These are phyloP conservation scores for Macropus fuliginosus DNA, from an alignment of 2,797 vertebrate genomes.

Conservation along the genomic window DNA sequence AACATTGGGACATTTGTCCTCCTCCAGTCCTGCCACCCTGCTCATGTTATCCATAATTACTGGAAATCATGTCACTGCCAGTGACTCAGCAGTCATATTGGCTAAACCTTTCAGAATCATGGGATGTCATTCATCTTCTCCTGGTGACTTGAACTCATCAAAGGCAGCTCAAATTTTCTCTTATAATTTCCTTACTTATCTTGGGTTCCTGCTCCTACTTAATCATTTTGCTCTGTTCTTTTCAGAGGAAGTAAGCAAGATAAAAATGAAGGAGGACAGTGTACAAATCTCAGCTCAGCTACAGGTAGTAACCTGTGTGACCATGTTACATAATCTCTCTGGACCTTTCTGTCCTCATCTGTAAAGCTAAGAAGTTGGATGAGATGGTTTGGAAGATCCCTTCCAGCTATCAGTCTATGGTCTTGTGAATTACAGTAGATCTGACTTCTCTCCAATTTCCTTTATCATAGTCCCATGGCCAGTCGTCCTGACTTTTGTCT, in stretches of 20 bases:
- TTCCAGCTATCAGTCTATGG: not conserved
- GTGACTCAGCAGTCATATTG: not conserved
- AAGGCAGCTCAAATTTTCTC: not conserved
- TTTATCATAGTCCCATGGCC: not conserved
- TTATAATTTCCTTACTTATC: not conserved
- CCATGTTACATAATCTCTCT: not conserved
- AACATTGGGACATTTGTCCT: not conserved
- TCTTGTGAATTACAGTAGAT: not conserved
- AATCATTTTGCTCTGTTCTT: not conserved
- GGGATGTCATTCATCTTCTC: not conserved
- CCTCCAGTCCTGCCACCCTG: not conserved
- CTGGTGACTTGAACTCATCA: not conserved
- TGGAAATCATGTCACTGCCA: not conserved
- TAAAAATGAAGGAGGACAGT: not conserved
- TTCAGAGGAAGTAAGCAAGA: not conserved
- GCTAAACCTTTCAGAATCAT: not conserved
- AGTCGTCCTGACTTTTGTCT: not conserved
- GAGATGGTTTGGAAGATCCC: not conserved
- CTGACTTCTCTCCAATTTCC: not conserved
- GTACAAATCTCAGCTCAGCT: not conserved
- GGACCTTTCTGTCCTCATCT: not conserved
- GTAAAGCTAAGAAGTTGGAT: not conserved
- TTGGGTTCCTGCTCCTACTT: not conserved
- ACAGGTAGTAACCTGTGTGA: not conserved
- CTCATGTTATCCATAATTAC: not conserved